These are phyloP conservation scores for Setophaga kirtlandii DNA, from an alignment of 2,113 vertebrate species.

Conservation along the genomic window DNA sequence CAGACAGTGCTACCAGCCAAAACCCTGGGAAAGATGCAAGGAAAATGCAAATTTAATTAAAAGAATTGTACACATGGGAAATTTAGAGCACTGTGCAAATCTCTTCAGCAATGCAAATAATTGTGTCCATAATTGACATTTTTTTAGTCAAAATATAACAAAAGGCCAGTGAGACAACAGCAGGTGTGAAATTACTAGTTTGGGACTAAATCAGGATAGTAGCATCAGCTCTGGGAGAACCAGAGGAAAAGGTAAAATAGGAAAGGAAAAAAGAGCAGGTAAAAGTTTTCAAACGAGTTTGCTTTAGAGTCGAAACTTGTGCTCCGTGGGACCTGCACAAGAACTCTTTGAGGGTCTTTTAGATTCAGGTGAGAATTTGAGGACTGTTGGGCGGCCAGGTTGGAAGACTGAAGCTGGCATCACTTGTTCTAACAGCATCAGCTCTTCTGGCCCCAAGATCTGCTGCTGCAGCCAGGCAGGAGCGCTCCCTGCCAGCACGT, in stretches of 20 bases:
- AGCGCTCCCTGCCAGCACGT: accelerated
- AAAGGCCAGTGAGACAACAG: not conserved
- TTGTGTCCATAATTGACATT: not conserved
- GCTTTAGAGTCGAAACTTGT: not conserved
- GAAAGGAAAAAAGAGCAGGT: not conserved
- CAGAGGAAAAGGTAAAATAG: not conserved
- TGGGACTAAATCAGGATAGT: not conserved
- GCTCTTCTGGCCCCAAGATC: accelerated
- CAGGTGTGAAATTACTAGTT: not conserved
- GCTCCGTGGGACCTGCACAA: not conserved
- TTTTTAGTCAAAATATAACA: not conserved
- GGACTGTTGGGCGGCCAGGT: not conserved
- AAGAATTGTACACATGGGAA: not conserved
- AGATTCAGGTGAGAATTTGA: not conserved
- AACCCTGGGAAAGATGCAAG: not conserved
- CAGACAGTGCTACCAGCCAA: not conserved
- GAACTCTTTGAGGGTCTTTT: not conserved
- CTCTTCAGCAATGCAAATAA: not conserved
- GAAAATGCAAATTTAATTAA: constrained; percentile 13
- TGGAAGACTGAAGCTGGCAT: not conserved
- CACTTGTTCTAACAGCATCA: not conserved
- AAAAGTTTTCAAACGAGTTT: not conserved
- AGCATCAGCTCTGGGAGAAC: not conserved
- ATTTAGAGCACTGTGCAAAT: not conserved
- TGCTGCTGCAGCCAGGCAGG: accelerated